Conservation (phyloP, 2,888 invertebrate genomes). For the Amphipyra berbera region DNA sequence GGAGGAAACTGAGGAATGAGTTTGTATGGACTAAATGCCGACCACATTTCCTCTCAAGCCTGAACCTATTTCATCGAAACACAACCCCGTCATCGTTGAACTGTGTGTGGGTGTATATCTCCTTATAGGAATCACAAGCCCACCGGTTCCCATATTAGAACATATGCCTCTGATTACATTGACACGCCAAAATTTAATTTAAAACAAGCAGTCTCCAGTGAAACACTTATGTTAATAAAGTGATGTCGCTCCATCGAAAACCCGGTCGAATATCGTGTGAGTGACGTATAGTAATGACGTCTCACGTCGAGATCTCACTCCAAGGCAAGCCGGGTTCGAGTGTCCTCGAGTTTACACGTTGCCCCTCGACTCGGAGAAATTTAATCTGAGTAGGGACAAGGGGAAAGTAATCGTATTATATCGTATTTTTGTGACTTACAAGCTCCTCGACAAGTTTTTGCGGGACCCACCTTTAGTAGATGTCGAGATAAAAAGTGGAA, state of each 20-base stretch:
- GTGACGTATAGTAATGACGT: conserved; percentile 64
- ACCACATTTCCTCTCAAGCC: too few species aligned
- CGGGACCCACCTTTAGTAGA: conserved; percentile 42
- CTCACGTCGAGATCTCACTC: conserved; percentile 60
- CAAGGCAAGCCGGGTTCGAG: conserved; percentile 56
- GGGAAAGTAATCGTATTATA: conserved; percentile 68
- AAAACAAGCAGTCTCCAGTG: conserved; percentile 24
- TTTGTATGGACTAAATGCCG: too few species aligned
- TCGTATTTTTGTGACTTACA: conserved; percentile 65
- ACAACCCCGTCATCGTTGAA: not conserved
- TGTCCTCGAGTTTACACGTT: conserved; percentile 75
- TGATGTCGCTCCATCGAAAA: conserved; percentile 49
- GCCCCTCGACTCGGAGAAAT: conserved; percentile 64
- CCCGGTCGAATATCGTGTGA: conserved; percentile 53
- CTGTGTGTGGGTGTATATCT: not conserved
- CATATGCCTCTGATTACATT: not conserved
- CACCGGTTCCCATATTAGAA: not conserved
- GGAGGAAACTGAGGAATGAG: too few species aligned
- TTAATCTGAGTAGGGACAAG: conserved; percentile 71
- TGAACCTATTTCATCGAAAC: not conserved
- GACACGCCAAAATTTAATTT: conserved; percentile 21
- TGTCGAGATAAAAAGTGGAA: conserved; percentile 36
- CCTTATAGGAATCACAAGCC: not conserved
- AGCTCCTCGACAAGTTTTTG: conserved; percentile 48
- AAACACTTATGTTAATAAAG: conserved; percentile 59